Evolutionary conservation across 2,888 invertebrate species (phyloP).

Genomic region (Ophion slaviceki): DNA sequence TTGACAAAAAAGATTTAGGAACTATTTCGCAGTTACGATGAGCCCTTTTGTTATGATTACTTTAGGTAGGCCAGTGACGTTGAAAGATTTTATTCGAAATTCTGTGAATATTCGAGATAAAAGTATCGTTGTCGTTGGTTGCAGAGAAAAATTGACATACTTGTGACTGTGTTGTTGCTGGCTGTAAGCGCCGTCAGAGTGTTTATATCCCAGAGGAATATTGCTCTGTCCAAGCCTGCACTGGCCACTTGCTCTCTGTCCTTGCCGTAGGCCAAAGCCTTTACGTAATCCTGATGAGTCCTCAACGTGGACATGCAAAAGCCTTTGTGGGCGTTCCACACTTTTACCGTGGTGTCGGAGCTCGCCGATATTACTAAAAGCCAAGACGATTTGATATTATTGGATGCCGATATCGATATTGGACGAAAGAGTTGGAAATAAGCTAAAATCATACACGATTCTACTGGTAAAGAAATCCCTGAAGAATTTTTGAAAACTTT

Average conservation of each 20-base stretch:
- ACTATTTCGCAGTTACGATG: background rate
- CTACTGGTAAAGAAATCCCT: too few relatives aligned
- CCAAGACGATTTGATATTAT: background rate
- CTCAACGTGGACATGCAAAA: constrained; percentile 99
- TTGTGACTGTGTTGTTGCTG: constrained; percentile 99
- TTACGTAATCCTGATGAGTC: constrained; percentile 99
- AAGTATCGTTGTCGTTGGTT: background rate
- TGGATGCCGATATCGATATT: background rate
- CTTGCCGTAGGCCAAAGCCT: constrained; percentile 98
- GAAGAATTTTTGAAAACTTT: background rate
- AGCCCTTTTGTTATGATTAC: background rate
- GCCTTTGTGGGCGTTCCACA: constrained; percentile 99
- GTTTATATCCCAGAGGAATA: constrained; percentile 99
- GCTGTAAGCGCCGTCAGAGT: constrained; percentile 98
- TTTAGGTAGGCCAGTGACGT: background rate
- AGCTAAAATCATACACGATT: too few relatives aligned
- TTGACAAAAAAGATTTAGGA: background rate
- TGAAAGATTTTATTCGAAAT: constrained; percentile 9
- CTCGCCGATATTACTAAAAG: constrained; percentile 97
- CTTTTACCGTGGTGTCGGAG: constrained; percentile 99
- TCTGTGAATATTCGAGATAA: background rate
- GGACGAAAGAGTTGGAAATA: background rate
- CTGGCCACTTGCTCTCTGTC: constrained; percentile 98
- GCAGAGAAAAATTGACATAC: constrained; percentile 84
- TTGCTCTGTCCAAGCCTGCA: constrained; percentile 97